Percentiles rank a stretch among this genome's conserved stretches.
These are phyloP conservation scores for Gorsachius goisagi DNA, from an alignment of 2,113 vertebrate species.

Conservation along the genomic window DNA sequence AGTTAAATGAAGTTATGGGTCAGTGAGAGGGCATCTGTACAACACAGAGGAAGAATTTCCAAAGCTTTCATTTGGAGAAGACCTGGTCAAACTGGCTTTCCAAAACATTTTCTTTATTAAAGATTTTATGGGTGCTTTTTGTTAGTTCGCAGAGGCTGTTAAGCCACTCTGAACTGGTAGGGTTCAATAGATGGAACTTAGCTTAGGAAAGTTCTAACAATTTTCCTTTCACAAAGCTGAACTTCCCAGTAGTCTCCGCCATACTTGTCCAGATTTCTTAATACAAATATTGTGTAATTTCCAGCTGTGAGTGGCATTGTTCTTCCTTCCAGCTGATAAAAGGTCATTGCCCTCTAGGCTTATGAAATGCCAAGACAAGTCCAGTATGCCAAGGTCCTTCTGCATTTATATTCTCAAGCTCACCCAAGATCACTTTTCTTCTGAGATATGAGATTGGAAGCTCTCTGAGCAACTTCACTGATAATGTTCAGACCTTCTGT, in stretches of 20 bases:
- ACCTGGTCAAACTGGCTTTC: not conserved
- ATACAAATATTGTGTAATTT: not conserved
- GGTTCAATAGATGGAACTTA: not conserved
- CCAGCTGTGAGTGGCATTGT: not conserved
- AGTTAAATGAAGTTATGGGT: constrained; percentile 55
- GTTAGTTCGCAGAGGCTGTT: not conserved
- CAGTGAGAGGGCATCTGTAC: constrained; percentile 32
- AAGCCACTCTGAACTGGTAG: not conserved
- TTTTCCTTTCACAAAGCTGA: not conserved
- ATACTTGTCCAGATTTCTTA: not conserved
- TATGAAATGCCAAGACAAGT: not conserved
- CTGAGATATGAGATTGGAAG: not conserved
- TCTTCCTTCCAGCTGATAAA: not conserved
- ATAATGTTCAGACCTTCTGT: not conserved
- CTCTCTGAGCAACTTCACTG: not conserved
- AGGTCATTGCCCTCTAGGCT: not conserved
- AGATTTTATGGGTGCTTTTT: not conserved
- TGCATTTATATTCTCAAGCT: not conserved
- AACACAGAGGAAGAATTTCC: not conserved
- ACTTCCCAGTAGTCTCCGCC: not conserved
- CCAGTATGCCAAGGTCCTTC: not conserved
- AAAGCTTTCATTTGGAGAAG: not conserved
- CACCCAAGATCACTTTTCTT: not conserved
- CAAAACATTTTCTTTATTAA: not conserved
- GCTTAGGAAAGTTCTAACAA: not conserved